These are phyloP conservation scores for Teleogryllus oceanicus DNA, from an alignment of 2,888 invertebrate genomes.

Conservation along the genomic window DNA sequence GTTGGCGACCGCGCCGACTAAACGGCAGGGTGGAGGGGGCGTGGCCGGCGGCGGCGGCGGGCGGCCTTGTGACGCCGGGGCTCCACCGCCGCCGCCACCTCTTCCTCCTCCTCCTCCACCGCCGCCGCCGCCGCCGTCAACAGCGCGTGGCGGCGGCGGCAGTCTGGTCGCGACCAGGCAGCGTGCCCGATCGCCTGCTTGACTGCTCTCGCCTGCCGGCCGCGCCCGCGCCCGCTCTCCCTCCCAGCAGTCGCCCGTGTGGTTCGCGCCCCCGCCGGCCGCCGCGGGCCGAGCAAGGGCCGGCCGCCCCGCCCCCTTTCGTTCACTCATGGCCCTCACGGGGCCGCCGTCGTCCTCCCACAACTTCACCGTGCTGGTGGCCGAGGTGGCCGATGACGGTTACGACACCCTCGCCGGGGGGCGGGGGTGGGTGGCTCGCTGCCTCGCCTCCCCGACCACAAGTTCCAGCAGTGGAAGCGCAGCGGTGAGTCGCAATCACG, in stretches of 20 bases:
- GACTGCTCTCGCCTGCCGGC: not conserved
- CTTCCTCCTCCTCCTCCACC: not conserved
- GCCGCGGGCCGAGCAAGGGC: not conserved
- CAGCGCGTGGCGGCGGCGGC: not conserved
- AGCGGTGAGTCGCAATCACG: constrained; percentile 51
- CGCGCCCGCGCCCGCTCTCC: not conserved
- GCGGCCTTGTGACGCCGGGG: not conserved
- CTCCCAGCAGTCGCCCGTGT: not conserved
- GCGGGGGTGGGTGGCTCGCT: too few species aligned
- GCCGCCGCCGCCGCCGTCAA: not conserved
- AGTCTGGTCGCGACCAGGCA: not conserved
- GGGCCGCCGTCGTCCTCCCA: constrained; percentile 2
- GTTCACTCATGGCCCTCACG: not conserved
- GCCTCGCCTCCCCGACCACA: too few species aligned
- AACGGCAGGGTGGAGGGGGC: too few species aligned
- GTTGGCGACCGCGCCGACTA: too few species aligned
- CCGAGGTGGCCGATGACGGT: constrained; percentile 46
- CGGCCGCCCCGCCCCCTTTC: not conserved
- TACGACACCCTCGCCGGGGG: constrained; percentile 57
- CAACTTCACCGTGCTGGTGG: constrained; percentile 25
- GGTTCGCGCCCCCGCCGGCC: not conserved
- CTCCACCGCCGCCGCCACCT: not conserved
- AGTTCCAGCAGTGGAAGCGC: constrained; percentile 62
- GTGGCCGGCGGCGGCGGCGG: too few species aligned
- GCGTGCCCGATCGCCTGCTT: not conserved